Conservation (phyloP, 2,113 vertebrate species). For the Pachyramphus minor region DNA sequence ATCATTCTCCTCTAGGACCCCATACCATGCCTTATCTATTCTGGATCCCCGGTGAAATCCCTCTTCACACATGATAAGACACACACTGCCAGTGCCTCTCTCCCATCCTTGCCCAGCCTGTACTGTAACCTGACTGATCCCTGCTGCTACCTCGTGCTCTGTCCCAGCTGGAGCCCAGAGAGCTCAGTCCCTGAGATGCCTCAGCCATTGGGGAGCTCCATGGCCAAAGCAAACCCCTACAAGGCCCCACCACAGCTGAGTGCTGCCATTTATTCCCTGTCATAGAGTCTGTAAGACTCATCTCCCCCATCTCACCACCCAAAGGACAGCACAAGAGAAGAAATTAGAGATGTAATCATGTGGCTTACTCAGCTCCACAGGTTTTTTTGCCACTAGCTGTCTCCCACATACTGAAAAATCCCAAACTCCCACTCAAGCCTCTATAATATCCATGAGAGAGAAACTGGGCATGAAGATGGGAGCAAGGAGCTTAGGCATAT, state of each 20-base stretch:
- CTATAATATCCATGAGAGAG: neutral
- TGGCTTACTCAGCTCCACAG: neutral
- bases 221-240: neutral
- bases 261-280: fast-evolving
- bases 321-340: fast-evolving
- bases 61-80: fast-evolving
- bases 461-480: neutral
- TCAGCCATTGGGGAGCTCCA: fast-evolving
- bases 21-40: no score
- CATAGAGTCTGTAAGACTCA: fast-evolving
- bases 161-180: fast-evolving
- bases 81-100: neutral
- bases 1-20: neutral
- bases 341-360: neutral
- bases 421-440: neutral
- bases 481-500: neutral
- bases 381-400: neutral
- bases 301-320: neutral
- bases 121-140: neutral
- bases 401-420: neutral
- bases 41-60: neutral
- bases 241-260: neutral
- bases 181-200: neutral
- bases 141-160: fast-evolving
- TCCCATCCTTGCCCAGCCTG: fast-evolving